phyloP scores from a whole-genome alignment of 2,888 invertebrate species.

The Bhutanitis thaidina region DNA sequence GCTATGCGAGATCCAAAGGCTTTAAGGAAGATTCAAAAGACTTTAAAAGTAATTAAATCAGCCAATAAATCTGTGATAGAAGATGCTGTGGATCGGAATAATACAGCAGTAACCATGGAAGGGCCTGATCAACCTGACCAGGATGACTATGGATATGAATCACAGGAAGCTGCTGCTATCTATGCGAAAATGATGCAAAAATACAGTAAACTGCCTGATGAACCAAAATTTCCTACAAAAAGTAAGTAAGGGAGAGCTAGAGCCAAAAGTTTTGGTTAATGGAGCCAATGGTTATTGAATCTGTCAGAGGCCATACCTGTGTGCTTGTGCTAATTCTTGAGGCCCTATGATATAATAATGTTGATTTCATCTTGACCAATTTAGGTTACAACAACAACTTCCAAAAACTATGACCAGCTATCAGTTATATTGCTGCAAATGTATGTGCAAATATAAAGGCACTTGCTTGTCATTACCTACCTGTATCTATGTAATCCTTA shows the following conservation, averaged over 20 bases:
- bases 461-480: too few species aligned
- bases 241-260: constrained; percentile 40
- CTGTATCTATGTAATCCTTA: too few species aligned
- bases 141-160: constrained; percentile 95
- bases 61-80: constrained; percentile 92
- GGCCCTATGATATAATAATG: too few species aligned
- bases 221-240: constrained; percentile 83
- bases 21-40: constrained; percentile 86
- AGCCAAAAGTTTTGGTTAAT: too few species aligned
- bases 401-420: too few species aligned
- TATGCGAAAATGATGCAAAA: constrained; percentile 93
- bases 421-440: too few species aligned
- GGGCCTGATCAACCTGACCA: constrained; percentile 91
- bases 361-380: too few species aligned
- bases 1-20: constrained; percentile 86
- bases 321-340: too few species aligned
- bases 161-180: constrained; percentile 88
- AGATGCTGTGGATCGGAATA: constrained; percentile 88
- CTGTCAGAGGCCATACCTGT: too few species aligned
- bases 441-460: too few species aligned
- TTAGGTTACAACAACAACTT: too few species aligned
- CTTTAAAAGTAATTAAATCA: constrained; percentile 92
- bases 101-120: constrained; percentile 86
- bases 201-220: constrained; percentile 85
- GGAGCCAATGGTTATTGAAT: too few species aligned